A percentile compares a stretch with the other conserved stretches of the same genome.
Conservation (phyloP, 1,140 invertebrate genomes). For the Lycorma delicatula region DNA sequence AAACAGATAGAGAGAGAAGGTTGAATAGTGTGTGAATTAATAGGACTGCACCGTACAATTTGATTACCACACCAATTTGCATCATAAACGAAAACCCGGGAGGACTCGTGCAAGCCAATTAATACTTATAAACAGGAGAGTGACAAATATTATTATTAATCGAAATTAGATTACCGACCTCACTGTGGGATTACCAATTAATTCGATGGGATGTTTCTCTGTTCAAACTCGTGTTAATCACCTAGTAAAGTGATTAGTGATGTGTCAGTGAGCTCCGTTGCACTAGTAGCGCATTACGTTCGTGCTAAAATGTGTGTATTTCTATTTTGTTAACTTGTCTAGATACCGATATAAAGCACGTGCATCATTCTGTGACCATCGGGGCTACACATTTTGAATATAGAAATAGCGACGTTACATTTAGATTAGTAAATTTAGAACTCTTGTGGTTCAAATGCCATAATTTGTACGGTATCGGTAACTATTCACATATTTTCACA, state of each 20-base stretch:
- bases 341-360: too few relatives aligned
- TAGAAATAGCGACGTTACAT: too few relatives aligned
- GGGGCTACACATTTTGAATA: too few relatives aligned
- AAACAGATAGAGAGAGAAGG: not conserved
- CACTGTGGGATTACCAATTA: not conserved
- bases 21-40: not conserved
- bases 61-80: not conserved
- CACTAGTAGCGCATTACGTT: too few relatives aligned
- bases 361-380: too few relatives aligned
- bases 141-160: slow-evolving; percentile 7
- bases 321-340: too few relatives aligned
- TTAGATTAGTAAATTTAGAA: too few relatives aligned
- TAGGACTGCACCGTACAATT: not conserved
- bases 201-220: not conserved
- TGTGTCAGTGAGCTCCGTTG: not conserved
- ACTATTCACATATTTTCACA: too few relatives aligned
- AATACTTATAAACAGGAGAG: slow-evolving; percentile 5
- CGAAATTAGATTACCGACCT: not conserved
- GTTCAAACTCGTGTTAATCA: slow-evolving; percentile 3
- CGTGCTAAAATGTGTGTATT: too few relatives aligned
- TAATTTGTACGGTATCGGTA: too few relatives aligned
- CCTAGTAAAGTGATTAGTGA: slow-evolving; percentile 5
- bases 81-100: not conserved
- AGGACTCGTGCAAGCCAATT: not conserved
- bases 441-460: too few relatives aligned